These are phyloP conservation scores for Ormyrus thymus DNA, from an alignment of 2,888 invertebrate species.

Conservation along the genomic window DNA sequence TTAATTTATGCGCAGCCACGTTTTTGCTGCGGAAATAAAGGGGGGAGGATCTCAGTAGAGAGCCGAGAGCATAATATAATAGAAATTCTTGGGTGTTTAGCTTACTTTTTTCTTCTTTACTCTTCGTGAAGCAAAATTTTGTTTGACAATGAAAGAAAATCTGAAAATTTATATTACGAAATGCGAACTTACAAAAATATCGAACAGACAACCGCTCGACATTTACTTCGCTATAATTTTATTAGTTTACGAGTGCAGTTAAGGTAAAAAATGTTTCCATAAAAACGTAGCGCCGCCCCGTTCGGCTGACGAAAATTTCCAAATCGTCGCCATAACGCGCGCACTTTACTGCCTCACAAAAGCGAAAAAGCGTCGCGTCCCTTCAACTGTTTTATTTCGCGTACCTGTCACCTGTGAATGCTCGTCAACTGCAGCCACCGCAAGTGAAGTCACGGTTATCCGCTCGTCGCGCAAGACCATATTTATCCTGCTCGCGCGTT, in stretches of 20 bases:
- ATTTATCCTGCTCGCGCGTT: constrained; percentile 51
- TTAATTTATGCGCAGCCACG: too few species aligned
- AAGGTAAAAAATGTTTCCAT: background rate
- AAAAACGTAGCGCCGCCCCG: constrained; percentile 9
- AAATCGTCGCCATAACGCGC: constrained; percentile 13
- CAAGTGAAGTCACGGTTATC: constrained; percentile 28
- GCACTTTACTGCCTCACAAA: constrained; percentile 31
- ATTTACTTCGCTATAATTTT: constrained; percentile 42
- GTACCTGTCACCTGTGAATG: constrained; percentile 47
- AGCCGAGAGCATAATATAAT: too few species aligned
- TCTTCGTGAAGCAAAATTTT: too few species aligned
- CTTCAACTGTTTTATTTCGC: constrained; percentile 33
- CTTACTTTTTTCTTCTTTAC: too few species aligned
- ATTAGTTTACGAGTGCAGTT: constrained; percentile 15
- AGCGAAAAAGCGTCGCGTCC: background rate
- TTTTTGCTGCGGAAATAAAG: too few species aligned
- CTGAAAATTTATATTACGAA: too few species aligned
- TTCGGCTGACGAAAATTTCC: background rate
- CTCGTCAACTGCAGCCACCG: constrained; percentile 31
- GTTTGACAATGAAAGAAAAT: too few species aligned
- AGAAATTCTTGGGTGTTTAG: too few species aligned
- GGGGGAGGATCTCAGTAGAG: too few species aligned
- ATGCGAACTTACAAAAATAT: too few species aligned
- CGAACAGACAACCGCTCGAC: background rate
- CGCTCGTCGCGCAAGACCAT: constrained; percentile 25